Conservation (phyloP, 2,113 vertebrate species). For the Anarrhichthys ocellatus region DNA sequence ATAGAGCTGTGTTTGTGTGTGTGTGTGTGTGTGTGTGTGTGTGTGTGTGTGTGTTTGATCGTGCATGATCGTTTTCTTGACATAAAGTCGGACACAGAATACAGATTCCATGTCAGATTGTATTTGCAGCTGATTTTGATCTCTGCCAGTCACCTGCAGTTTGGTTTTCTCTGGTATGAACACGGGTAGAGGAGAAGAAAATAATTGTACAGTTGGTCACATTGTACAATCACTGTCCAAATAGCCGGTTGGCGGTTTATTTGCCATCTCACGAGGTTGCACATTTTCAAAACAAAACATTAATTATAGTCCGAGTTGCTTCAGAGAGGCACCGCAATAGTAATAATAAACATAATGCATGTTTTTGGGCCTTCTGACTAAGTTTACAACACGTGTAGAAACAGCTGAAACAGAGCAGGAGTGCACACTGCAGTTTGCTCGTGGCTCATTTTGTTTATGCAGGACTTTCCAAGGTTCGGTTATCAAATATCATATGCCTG, state of each 20-base stretch:
- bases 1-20: constrained; percentile 35
- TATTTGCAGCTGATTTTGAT: background rate
- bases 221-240: background rate
- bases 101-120: background rate
- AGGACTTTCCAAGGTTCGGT: background rate
- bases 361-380: background rate
- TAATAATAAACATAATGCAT: background rate
- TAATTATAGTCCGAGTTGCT: background rate
- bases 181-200: too few species aligned
- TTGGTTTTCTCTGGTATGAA: background rate
- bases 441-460: background rate
- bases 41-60: constrained; percentile 19
- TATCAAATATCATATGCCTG: constrained; percentile 5
- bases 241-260: background rate
- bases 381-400: background rate
- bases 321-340: background rate
- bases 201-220: background rate
- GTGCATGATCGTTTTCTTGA: constrained; percentile 28
- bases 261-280: background rate
- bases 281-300: background rate
- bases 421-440: background rate
- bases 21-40: constrained; percentile 37
- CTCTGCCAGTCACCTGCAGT: background rate
- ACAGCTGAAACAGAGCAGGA: background rate
- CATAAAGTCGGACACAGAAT: background rate